Base-by-base conservation (phyloP, 2,888 invertebrate genomes). In the Chaetoderma sp. region DNA sequence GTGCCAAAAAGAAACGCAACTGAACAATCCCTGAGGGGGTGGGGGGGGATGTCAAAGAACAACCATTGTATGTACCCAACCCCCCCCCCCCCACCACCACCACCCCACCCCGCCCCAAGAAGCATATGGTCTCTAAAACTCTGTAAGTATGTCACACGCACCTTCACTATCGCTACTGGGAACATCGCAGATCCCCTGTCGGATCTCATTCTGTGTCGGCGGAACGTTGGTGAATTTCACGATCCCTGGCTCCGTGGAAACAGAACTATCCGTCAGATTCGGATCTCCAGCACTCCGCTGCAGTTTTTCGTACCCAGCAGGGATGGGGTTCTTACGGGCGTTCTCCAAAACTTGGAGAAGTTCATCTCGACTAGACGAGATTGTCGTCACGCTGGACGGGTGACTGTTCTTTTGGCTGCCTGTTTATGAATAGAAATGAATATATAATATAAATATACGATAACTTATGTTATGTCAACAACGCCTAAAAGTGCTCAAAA, bases 161-260 rank as follows among this genome's bases (percentile, higher is more conserved):
- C 79, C 70, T 65, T 80, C 79, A 65, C 80, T 80, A 39, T 77
- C 56, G n/a, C n/a, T n/a, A n/a, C n/a, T n/a, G 1, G 82, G 81
- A 25, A 82, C 79, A 65, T 83, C 82, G 68, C 82, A 83, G 0
- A 81, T 77, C 8, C 82, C 82, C 65, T 83, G 79, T 25, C 83
- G 65, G 61, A 78, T 78, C 64, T 83, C 83, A 58, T 83, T 79
- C 27, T 82, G 82, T 45, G 75, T 78, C 2, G 83, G 83, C 4
- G 83, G 83, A 6, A 78, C 78, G 72, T 83, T 81, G 4, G 83
- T 83, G 61, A 83, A 83, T 67, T 78, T 71, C 18, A 80, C 74
- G 25, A 83, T 83, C 6, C 83, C 83, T 1, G 82, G 80, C 61
- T 83, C 83, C 5, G 83, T 83, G 30, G 77, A 78, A 39, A 74